phyloP scores from a whole-genome alignment of 2,888 invertebrate genomes.

The Rhamphomyia laevipes region DNA sequence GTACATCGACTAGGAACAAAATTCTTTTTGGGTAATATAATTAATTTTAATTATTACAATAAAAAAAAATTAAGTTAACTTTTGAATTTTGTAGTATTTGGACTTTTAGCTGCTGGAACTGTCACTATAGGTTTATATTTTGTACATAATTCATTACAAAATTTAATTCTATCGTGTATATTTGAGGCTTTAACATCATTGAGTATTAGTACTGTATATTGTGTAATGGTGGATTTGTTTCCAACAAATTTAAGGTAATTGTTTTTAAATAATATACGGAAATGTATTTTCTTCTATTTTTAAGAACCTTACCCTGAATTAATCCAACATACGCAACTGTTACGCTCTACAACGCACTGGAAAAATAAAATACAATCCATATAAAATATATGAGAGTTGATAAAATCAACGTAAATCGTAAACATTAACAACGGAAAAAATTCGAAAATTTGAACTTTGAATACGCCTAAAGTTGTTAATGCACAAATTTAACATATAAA shows the following conservation, averaged over 20 bases:
- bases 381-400: too few relatives aligned
- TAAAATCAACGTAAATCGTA: too few relatives aligned
- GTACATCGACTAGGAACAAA: constrained; percentile 70
- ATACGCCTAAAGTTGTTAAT: too few relatives aligned
- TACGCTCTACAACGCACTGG: too few relatives aligned
- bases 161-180: constrained; percentile 62
- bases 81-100: constrained; percentile 48
- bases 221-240: constrained; percentile 70
- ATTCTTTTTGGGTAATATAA: constrained; percentile 56
- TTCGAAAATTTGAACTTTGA: not conserved
- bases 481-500: too few relatives aligned
- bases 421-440: too few relatives aligned
- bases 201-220: constrained; percentile 68
- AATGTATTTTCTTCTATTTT: too few relatives aligned
- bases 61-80: not conserved
- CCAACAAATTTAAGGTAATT: constrained; percentile 68
- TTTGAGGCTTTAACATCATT: constrained; percentile 71
- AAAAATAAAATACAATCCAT: too few relatives aligned
- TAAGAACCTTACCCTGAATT: too few relatives aligned
- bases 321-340: too few relatives aligned
- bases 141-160: constrained; percentile 57
- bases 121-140: constrained; percentile 66
- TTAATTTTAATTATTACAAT: not conserved
- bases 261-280: too few relatives aligned
- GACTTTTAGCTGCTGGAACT: constrained; percentile 57